Evolutionary conservation across 2,888 invertebrate genomes (phyloP).

Genomic region (Patella caerulea): DNA sequence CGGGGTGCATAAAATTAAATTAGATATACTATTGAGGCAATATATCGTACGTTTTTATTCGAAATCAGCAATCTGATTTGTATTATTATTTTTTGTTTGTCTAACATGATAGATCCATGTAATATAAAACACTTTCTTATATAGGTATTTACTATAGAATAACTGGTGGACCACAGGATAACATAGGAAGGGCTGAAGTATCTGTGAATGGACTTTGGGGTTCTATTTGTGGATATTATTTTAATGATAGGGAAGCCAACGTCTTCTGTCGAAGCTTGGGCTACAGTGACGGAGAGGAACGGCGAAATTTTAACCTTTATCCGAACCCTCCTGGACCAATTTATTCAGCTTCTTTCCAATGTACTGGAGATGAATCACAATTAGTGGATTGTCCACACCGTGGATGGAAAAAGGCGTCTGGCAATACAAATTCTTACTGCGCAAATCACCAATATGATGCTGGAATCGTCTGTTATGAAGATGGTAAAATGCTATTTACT

Average conservation of each 20-base stretch:
- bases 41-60: too few relatives aligned
- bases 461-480: conserved; percentile 55
- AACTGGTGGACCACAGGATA: conserved; percentile 34
- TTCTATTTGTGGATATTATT: conserved; percentile 82
- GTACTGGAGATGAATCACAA: conserved; percentile 49
- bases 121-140: too few relatives aligned
- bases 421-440: conserved; percentile 34
- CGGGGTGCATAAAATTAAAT: too few relatives aligned
- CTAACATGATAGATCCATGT: too few relatives aligned
- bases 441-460: conserved; percentile 50
- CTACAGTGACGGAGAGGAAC: conserved; percentile 24
- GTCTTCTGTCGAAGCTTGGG: conserved; percentile 71
- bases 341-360: conserved; percentile 56
- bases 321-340: conserved; percentile 44
- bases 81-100: too few relatives aligned
- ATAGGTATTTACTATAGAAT: conserved; percentile 54
- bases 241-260: conserved; percentile 79
- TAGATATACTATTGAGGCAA: too few relatives aligned
- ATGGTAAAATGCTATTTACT: conserved; percentile 39
- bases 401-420: conserved; percentile 44
- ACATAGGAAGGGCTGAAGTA: conserved; percentile 76
- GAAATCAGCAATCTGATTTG: too few relatives aligned
- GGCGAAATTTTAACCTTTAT: conserved; percentile 12
- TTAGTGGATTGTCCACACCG: conserved; percentile 54
- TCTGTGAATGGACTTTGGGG: conserved; percentile 81